These are phyloP conservation scores for Callipepla squamata DNA, from an alignment of 2,113 vertebrate species.

Conservation along the genomic window DNA sequence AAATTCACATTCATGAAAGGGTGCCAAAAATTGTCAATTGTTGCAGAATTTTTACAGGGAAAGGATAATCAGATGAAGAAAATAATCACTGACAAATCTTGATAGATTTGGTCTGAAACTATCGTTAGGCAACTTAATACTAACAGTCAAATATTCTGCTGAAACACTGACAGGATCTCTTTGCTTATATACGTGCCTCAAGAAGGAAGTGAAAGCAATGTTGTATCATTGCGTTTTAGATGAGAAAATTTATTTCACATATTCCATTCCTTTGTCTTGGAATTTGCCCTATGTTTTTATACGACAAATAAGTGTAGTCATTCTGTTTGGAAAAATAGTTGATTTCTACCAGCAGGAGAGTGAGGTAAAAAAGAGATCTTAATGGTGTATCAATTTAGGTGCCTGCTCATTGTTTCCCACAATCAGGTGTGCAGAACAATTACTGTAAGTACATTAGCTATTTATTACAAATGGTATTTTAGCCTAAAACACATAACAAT, in stretches of 20 bases:
- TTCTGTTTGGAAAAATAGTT: neutral
- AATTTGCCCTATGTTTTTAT: neutral
- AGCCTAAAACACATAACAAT: neutral
- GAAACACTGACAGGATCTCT: neutral
- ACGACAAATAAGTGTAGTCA: neutral
- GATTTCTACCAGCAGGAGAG: neutral
- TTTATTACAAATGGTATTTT: neutral
- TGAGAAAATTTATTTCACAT: neutral
- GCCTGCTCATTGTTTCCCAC: neutral
- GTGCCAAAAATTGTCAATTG: neutral
- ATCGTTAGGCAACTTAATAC: neutral
- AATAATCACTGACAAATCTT: neutral
- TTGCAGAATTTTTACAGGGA: neutral
- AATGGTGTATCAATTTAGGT: neutral
- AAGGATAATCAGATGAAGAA: neutral
- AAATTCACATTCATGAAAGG: neutral
- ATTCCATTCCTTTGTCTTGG: neutral
- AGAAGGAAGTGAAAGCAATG: neutral
- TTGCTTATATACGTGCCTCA: neutral
- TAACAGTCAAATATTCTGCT: neutral
- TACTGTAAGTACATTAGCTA: neutral
- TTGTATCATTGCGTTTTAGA: neutral
- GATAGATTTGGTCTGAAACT: neutral
- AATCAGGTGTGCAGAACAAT: neutral
- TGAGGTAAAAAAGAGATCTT: neutral